These are phyloP conservation scores for Morelia viridis DNA, from an alignment of 2,797 vertebrate species.

Conservation along the genomic window DNA sequence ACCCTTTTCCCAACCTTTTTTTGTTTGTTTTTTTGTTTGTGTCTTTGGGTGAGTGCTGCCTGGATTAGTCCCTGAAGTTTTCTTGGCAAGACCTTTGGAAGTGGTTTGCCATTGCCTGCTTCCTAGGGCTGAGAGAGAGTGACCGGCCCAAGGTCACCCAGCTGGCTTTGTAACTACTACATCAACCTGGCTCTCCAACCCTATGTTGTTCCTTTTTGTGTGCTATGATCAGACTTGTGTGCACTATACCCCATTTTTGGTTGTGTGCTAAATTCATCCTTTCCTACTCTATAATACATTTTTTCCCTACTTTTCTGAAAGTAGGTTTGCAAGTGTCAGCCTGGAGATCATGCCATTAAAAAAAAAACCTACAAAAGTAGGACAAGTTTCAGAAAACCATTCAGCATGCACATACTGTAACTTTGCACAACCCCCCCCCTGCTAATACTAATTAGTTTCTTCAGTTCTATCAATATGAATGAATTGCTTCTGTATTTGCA, in stretches of 20 bases:
- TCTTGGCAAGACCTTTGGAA: not conserved
- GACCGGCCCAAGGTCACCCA: not conserved
- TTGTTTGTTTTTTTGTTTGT: not conserved
- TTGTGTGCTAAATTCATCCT: not conserved
- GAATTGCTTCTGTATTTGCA: conserved; percentile 6
- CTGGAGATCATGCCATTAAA: not conserved
- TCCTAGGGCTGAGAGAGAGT: not conserved
- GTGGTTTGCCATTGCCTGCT: not conserved
- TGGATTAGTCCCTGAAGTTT: not conserved
- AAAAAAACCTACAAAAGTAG: not conserved
- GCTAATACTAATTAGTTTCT: not conserved
- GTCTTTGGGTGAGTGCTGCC: not conserved
- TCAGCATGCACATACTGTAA: conserved; percentile 19
- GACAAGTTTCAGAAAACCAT: conserved; percentile 14
- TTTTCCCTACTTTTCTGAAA: not conserved
- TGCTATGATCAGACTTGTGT: not conserved
- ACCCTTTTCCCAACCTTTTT: not conserved
- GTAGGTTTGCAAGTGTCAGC: not conserved
- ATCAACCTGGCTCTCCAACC: not conserved
- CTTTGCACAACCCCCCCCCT: not conserved
- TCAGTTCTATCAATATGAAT: conserved; percentile 37
- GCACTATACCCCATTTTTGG: not conserved
- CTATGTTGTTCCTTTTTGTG: not conserved
- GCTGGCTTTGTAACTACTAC: not conserved
- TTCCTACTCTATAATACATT: not conserved